These are phyloP conservation scores for Physocephala rufipes DNA, from an alignment of 2,888 invertebrate species.

Conservation along the genomic window DNA sequence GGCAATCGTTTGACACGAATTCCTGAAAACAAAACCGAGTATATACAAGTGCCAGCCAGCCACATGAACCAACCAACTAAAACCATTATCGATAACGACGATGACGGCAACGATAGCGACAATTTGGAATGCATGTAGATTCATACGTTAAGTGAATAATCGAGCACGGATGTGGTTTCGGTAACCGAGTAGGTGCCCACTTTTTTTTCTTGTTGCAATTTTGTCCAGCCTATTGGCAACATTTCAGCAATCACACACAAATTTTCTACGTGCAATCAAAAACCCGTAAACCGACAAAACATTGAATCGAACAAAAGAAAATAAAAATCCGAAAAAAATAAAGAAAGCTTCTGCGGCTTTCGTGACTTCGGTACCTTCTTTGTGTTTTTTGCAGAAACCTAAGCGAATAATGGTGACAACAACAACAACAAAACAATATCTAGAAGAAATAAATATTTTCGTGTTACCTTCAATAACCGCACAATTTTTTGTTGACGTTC, in stretches of 20 bases:
- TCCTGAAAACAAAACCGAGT: neutral
- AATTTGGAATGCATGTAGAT: conserved; percentile 39
- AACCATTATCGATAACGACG: conserved; percentile 36
- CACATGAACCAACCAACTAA: too few relatives aligned
- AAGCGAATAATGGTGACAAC: neutral
- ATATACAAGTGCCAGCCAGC: conserved; percentile 6
- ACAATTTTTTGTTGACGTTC: conserved; percentile 11
- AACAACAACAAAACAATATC: conserved; percentile 4
- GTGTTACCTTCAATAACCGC: conserved; percentile 11
- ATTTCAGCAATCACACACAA: conserved; percentile 20
- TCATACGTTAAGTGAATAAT: conserved; percentile 7
- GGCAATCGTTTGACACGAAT: conserved; percentile 8
- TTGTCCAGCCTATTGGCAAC: conserved; percentile 12
- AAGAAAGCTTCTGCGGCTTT: conserved; percentile 22
- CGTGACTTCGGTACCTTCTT: conserved; percentile 1
- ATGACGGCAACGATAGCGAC: conserved; percentile 41
- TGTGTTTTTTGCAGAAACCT: neutral
- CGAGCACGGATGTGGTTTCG: conserved; percentile 25
- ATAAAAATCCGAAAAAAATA: neutral
- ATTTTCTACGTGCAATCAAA: conserved; percentile 28
- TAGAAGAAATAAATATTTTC: too few relatives aligned
- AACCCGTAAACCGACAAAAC: conserved; percentile 1
- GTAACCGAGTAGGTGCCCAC: conserved; percentile 22
- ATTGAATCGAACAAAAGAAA: conserved; percentile 3
- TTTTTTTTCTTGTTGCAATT: conserved; percentile 24